Conservation (phyloP, 2,797 vertebrate species). For the Myotis myotis region DNA sequence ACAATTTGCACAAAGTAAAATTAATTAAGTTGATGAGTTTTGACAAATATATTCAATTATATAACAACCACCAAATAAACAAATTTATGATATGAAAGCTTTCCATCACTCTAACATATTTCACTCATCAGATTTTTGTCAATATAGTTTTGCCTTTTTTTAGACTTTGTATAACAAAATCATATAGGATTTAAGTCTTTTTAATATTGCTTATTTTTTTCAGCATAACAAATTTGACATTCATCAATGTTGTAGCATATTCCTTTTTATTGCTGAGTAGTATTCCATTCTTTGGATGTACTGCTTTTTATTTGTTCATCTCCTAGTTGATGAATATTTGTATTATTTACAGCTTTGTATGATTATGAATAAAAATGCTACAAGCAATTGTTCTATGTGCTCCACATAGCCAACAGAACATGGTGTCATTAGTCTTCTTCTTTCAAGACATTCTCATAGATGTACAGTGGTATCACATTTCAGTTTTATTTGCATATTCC, state of each 20-base stretch:
- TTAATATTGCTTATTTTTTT: not conserved
- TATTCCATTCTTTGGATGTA: not conserved
- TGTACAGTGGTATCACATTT: not conserved
- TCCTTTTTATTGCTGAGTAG: not conserved
- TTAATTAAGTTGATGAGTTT: not conserved
- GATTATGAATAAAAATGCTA: not conserved
- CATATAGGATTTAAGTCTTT: not conserved
- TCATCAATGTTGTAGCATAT: not conserved
- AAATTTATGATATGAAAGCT: not conserved
- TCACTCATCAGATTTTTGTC: not conserved
- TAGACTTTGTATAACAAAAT: not conserved
- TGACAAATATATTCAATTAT: not conserved
- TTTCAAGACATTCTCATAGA: not conserved
- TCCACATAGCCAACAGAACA: not conserved
- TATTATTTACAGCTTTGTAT: not conserved
- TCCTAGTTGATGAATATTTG: not conserved
- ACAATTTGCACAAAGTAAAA: not conserved
- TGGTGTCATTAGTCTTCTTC: not conserved
- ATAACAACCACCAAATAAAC: not conserved
- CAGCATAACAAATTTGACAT: not conserved
- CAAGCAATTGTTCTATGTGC: not conserved
- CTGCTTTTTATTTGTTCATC: not conserved
- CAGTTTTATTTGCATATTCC: not conserved
- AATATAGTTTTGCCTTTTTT: not conserved
- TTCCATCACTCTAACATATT: not conserved